Evolutionary conservation across 1,140 invertebrate genomes (phyloP), one percentile per base, ranked within the genome.

Genomic region (Drosophila willistoni): DNA sequence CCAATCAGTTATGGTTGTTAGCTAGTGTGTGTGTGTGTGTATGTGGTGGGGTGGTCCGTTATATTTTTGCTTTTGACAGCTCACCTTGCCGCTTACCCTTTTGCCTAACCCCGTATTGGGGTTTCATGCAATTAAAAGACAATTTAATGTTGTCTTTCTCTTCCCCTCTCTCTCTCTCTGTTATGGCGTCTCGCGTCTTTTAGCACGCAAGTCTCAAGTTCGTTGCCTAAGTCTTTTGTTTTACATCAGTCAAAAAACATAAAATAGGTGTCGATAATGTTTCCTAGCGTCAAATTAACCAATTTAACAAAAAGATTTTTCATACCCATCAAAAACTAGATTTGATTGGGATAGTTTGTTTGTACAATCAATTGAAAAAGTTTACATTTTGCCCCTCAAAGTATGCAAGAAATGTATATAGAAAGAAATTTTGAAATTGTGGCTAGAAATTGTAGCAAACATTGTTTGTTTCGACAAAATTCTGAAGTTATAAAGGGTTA

Each of bases 61-160:
- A 75, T 85, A 75, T 70, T 63, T 29, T 64, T 66, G 76, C 44
- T 47, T 77, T 75, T 73, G 63, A 77, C 73, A 84, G 77, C 77
- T 72, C 54, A 67, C 73, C 73, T 76, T 76, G 72, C 59, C 47
- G 54, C 42, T 64, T 76, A 73, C 73, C 73, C 73, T 76, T 76
- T 76, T 14, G 67, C 9, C 7, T 73, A 68, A 68, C 71, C 61
- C 59, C 51, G 55, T 42, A 13, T 42, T 76, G 33, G 51, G 42
- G 66, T 25, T 76, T 69, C 73, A 64, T 59, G 77, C 80, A 89
- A 89, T 89, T 89, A 89, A 89, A 70, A 71, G 71, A 36, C 61
- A 66, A 83, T 89, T 89, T 87, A 74, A 55, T 56, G 54, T 60
- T 77, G 57, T 60, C 77, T 69, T 66, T 76, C 34, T 36, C 34